Evolutionary conservation across 2,797 vertebrate genomes (phyloP), one percentile per base, ranked within the genome.

Genomic region (Molossus alvarezi): DNA sequence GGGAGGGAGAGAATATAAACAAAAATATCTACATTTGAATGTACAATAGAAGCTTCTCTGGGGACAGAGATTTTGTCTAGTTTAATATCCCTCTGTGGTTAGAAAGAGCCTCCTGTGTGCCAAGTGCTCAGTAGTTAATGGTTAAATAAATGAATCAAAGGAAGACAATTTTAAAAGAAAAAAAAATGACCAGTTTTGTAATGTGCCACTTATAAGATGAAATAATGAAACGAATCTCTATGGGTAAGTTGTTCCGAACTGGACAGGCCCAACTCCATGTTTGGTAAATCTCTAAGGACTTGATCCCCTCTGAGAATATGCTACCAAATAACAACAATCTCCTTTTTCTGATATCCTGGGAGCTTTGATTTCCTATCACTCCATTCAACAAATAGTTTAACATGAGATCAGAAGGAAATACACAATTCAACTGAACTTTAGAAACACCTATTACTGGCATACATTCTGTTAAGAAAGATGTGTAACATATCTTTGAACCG

Each of bases 71-170:
- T 72, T 81, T 91, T 79, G 27, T 84, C 62, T 95, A 18, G 33
- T 85, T 96, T 81, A 69, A 64, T 72, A 57, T 79, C 84, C 37
- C 37, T 88, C 58, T 15, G 4, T 55, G 17, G 41, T 62, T 92
- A 73, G 23, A 41, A 82, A 95, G 58, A 71, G 27, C 45, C 41
- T 21, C 1, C 2, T 82, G 48, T 41, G 82, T 75, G 57, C 27
- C 37, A 72, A 87, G 58, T 29, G 8, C 25, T 85, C 83, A 73
- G 29, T 53, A 73, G 33, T 81, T 94, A 88, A 65, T 81, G 67
- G 18, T 15, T 65, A 92, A 62, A 58, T 85, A 96, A 97, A 84
- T 73, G 9, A 79, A 81, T 81, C 41, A 88, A 23, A 90, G 9
- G 21, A 93, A 6, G 29, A 17, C 33, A 89, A 71, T 80, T 84